These are phyloP conservation scores for Agelastica alni DNA, from an alignment of 2,888 invertebrate species.

Conservation along the genomic window DNA sequence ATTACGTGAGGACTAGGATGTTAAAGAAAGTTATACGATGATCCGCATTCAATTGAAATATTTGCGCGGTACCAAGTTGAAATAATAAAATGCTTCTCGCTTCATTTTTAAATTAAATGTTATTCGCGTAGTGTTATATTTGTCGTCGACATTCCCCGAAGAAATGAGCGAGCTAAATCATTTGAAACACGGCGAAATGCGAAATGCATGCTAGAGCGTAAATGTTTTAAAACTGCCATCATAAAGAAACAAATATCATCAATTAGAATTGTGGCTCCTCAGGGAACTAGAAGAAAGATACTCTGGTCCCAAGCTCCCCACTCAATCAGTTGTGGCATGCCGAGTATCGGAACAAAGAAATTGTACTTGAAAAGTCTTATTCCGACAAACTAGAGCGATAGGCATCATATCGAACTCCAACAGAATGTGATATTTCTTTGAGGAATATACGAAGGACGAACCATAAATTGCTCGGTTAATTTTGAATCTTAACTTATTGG, in stretches of 20 bases:
- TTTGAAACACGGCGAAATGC: conserved; percentile 14
- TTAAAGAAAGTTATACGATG: too few species aligned
- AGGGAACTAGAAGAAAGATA: conserved; percentile 46
- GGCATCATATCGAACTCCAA: conserved; percentile 52
- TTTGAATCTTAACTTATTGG: too few species aligned
- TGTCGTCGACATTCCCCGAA: neutral
- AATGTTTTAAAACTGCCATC: conserved; percentile 39
- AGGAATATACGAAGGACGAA: conserved; percentile 9
- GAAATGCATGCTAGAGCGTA: conserved; percentile 28
- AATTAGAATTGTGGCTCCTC: conserved; percentile 49
- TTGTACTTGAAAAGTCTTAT: conserved; percentile 55
- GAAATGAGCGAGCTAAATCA: conserved; percentile 13
- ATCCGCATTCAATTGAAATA: too few species aligned
- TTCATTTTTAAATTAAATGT: too few species aligned
- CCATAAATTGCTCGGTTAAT: neutral
- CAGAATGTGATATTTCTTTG: conserved; percentile 52
- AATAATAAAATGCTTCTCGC: too few species aligned
- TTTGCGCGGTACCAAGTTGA: too few species aligned
- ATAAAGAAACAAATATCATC: conserved; percentile 49
- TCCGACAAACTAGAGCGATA: conserved; percentile 53
- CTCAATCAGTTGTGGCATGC: conserved; percentile 56
- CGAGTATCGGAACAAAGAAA: conserved; percentile 55
- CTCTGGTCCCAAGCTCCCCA: conserved; percentile 54
- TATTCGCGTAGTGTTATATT: neutral
- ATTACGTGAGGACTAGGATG: too few species aligned